Base-by-base conservation (phyloP, 2,113 vertebrate species). In the Penelope pileata region DNA sequence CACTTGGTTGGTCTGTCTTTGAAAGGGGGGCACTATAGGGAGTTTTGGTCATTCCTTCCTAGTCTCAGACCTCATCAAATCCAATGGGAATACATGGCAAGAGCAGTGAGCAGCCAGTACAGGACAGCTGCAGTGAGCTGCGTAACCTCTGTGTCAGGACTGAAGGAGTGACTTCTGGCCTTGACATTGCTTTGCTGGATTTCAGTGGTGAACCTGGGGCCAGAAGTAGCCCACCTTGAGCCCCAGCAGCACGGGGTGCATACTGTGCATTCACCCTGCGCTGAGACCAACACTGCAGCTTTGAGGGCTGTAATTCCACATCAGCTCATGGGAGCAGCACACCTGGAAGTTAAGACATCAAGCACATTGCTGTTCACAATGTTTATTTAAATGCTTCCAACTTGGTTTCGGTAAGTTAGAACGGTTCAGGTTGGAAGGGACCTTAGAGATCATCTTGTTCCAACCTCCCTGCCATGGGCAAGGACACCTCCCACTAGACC, bases 251-350 rank as follows among this genome's bases (percentile, higher is more conserved):
- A 4, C 36, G 18, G 36, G 10, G 10, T 40, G 24, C 36, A 38
- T 62, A 34, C 60, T 63, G 24, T 40, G 60, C 60, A 29, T 59
- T 42, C 59, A 12, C 19, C 32, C 69, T 43, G 24, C 14, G 6
- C 43, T 36, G 34, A 1, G 2, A 40, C 14, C 53, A 26, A 8
- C 1, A 0, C 48, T 23, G n/a, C 43, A 24, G 27, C 21, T 48
- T 50, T 48, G 26, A 15, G 21, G 34, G 34, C 16, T 54, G 5
- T 7, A 79, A 63, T 48, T 76, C 38, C 64, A 13, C 14, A 88
- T 36, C 30, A 47, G 16, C 19, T 47, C 10, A 6, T 11, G 24
- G 63, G 23, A 72, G 22, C 11, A 69, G 16, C 9, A 3, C 15
- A 26, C 51, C 47, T 82, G 38, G 66, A 42, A 48, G 38, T 19